Base-by-base conservation (phyloP, 1,140 invertebrate genomes). In the Cylas formicarius region DNA sequence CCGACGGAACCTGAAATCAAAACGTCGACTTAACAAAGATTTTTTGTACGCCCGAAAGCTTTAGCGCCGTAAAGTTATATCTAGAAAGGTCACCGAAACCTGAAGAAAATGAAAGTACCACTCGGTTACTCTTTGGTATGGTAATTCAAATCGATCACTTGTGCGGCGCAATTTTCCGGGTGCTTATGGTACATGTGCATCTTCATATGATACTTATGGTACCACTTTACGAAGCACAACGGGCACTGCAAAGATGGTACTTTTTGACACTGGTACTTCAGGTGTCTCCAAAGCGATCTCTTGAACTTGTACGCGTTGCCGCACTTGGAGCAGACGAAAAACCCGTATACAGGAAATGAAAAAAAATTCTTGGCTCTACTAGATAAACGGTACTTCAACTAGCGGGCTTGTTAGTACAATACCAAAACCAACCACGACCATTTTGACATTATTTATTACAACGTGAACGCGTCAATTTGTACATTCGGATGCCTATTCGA, bases 201-300 rank as follows among this genome's bases (percentile, higher is more conserved):
- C 14, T 31, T 38, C 8, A 46, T 17, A 28, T 46, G 33, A 17
- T 21, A 58, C 43, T 45, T 54, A 2, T 31, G 33, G 22, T 51
- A 42, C 3, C 44, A 37, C 14, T 22, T 44, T 22, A 43, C 37
- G 22, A 10, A 21, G 26, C 53, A 55, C 4, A 72, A 66, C 17
- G 76, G 73, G 54, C 80, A 78, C 59, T 72, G 67, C 65, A 79
- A 82, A 50, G 72, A 70, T 7, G 79, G 78, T 44, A 72, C 67
- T 48, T 78, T 75, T 14, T 66, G 56, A 47, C 67, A 68, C 65
- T 87, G 84, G 50, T 85, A 82, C 62, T 77, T 82, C 59, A 85
- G 79, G 66, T 88, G 85, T 4, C 81, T 73, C 0, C 78, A 72
- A 67, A 84, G 69, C 41, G 81, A 82, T 11, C 80, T 80, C 61